Conservation (phyloP, 2,888 invertebrate species). For the Strigamia transsilvanica region DNA sequence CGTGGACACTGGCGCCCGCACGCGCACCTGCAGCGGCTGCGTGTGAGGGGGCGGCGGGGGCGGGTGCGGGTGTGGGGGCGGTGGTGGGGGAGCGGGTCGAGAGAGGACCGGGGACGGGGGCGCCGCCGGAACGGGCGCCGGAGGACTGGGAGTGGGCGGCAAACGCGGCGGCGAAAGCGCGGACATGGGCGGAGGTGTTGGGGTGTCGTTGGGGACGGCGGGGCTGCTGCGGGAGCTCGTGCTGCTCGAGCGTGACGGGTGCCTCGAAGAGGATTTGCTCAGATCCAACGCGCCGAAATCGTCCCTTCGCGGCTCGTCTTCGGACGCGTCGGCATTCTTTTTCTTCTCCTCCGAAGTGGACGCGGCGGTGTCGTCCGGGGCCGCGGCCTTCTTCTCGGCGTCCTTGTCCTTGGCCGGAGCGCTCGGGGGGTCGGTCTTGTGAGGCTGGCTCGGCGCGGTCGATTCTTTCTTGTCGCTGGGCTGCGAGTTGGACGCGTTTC, state of each 20-base stretch:
- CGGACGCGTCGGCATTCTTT: neutral
- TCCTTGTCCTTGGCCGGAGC: neutral
- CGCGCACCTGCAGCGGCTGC: constrained; percentile 46
- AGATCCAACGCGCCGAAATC: constrained; percentile 52
- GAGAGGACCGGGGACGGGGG: constrained; percentile 9
- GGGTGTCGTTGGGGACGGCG: neutral
- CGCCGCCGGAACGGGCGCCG: constrained; percentile 28
- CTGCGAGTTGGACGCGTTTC: neutral
- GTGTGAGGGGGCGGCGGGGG: neutral
- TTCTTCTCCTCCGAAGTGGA: constrained; percentile 11
- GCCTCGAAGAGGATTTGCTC: constrained; percentile 38
- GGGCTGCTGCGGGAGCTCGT: constrained; percentile 53
- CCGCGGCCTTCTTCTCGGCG: neutral
- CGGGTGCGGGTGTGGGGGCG: neutral
- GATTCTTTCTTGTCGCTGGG: neutral
- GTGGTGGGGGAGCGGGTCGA: neutral
- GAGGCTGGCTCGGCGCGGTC: neutral
- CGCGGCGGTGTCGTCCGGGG: neutral
- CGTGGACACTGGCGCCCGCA: neutral
- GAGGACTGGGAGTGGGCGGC: constrained; percentile 37
- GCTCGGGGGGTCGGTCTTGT: neutral
- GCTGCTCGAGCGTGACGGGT: constrained; percentile 49
- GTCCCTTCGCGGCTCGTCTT: constrained; percentile 50
- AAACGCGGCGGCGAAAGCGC: constrained; percentile 19
- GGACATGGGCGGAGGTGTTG: constrained; percentile 28